These are phyloP conservation scores for Ypsolopha scabrella DNA, from an alignment of 2,888 invertebrate genomes.

Conservation along the genomic window DNA sequence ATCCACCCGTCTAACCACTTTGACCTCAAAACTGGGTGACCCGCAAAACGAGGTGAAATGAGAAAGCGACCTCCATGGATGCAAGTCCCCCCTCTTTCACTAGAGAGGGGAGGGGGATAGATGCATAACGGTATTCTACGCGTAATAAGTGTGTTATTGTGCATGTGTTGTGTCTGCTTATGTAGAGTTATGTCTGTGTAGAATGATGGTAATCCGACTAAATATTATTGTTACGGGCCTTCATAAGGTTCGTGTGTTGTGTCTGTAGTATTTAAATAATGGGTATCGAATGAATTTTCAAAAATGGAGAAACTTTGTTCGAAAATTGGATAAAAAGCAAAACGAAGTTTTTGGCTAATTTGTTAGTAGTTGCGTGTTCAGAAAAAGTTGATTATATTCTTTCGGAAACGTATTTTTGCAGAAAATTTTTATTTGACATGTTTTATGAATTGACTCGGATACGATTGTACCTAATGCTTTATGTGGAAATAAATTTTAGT, in stretches of 20 bases:
- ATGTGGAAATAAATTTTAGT: no score
- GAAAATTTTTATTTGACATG: no score
- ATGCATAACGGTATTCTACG: background rate
- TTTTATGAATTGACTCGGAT: no score
- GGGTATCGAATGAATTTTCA: no score
- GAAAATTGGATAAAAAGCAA: no score
- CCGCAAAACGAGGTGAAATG: constrained; percentile 30
- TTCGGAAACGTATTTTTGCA: no score
- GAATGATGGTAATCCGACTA: constrained; percentile 11
- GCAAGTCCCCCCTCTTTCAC: constrained; percentile 14
- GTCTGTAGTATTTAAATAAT: background rate
- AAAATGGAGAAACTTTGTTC: no score
- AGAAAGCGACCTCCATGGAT: constrained; percentile 29
- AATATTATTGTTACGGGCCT: background rate
- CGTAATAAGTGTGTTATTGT: background rate
- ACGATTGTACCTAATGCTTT: no score
- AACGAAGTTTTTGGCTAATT: no score
- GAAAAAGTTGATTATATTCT: no score
- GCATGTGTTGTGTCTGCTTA: constrained; percentile 12
- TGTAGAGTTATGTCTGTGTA: constrained; percentile 11
- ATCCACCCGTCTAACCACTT: background rate
- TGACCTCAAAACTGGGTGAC: constrained; percentile 25
- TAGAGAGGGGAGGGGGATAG: background rate
- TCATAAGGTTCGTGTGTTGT: background rate
- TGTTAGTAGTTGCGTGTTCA: no score